Percentiles rank a stretch among this genome's conserved stretches.
Conservation (phyloP, 2,888 invertebrate species). For the Oscheius sp. region DNA sequence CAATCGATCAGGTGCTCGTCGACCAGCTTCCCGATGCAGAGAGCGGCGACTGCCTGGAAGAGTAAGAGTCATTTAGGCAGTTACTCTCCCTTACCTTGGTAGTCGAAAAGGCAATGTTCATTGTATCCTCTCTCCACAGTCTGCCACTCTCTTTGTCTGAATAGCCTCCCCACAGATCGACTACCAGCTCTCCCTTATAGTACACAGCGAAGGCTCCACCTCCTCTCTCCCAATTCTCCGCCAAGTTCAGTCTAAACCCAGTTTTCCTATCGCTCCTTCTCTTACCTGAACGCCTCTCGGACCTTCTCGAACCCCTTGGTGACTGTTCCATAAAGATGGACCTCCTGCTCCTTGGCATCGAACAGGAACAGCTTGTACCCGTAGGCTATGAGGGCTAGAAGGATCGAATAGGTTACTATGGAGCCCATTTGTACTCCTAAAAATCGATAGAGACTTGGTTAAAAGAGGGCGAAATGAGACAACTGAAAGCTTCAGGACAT, state of each 20-base stretch:
- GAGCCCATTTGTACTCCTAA: not conserved
- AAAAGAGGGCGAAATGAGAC: not conserved
- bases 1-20: conserved; percentile 74
- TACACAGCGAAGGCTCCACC: conserved; percentile 74
- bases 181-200: conserved; percentile 71
- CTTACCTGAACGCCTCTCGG: conserved; percentile 20
- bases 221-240: conserved; percentile 69
- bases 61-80: not conserved
- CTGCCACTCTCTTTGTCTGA: conserved; percentile 63
- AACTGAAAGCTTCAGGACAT: not conserved
- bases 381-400: conserved; percentile 15
- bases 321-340: conserved; percentile 22
- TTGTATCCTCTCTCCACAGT: conserved; percentile 63
- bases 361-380: conserved; percentile 11
- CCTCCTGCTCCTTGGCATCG: conserved; percentile 9
- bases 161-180: conserved; percentile 75
- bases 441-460: not conserved
- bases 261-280: not conserved
- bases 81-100: conserved; percentile 25
- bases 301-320: conserved; percentile 11
- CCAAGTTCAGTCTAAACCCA: conserved; percentile 57
- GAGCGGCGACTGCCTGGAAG: conserved; percentile 59
- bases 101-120: conserved; percentile 50
- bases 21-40: conserved; percentile 72
- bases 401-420: not conserved